Base-by-base conservation (phyloP, 2,888 invertebrate species). In the Lepeophtheirus nordmannii region DNA sequence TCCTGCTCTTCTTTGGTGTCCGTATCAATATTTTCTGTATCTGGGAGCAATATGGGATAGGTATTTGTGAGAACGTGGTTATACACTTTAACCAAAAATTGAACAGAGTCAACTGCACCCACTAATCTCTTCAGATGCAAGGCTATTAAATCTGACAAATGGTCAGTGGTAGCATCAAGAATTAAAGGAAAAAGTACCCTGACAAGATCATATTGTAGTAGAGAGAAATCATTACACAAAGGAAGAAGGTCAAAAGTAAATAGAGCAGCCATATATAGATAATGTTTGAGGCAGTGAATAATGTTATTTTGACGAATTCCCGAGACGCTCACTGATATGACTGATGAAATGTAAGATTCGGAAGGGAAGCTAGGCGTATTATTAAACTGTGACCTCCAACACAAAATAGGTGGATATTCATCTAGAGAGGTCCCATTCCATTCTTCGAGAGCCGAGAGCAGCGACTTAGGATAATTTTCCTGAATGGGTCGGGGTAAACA, bases 101-200 rank as follows among this genome's bases (percentile, higher is more conserved):
- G 80, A 69, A 86, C 86, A 10, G 81, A 80, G 68, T 84, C 83
- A 0, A 77, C 74, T 68, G 82, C 81, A 1, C 83, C 83, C 46
- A 83, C 76, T 71, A 83, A 77, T 70, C 81, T 81, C 69, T 83
- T 83, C 67, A 87, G 73, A 1, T 74, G 72, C 40, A 72, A 68
- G 7, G 73, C 71, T 7, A 77, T 75, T 71, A 80, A 80, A 67
- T 84, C 83, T 68, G 83, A 80, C 10, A 87, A 75, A 73, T 83
- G 85, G 72, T 86, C 86, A n/a, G 85, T 85, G 56, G 86, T 81
- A 38, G 82, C 80, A 74, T 88, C 87, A 73, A 86, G 79, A 61
- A 87, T 81, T 68, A 91, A 81, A 0, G 90, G 85, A 57, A 88
- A 81, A 58, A 89, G 77, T 11, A 86, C 79, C 58, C 83, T 82